phyloP scores from a whole-genome alignment of 2,113 vertebrate genomes.

The Eolophus roseicapilla region DNA sequence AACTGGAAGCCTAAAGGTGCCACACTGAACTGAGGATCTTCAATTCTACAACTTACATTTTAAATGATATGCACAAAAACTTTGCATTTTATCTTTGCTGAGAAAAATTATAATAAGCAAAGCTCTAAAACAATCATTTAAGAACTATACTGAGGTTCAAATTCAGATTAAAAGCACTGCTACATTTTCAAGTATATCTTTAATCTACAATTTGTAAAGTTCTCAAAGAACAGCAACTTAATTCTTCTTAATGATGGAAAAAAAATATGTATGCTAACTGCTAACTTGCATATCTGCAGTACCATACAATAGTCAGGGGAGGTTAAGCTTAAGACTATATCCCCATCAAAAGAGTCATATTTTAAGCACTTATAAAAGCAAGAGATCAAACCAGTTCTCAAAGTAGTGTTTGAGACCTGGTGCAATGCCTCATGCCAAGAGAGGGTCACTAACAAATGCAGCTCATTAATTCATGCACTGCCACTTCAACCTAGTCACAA shows the following conservation, averaged over 20 bases:
- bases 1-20: background rate
- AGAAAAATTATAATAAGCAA: background rate
- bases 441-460: background rate
- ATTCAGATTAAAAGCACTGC: background rate
- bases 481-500: background rate
- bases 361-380: background rate
- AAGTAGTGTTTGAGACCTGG: background rate
- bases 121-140: background rate
- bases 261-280: background rate
- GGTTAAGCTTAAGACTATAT: background rate
- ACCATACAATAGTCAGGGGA: background rate
- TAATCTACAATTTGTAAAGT: background rate
- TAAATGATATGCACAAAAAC: background rate
- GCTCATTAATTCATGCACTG: background rate
- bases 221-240: background rate
- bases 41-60: background rate
- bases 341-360: background rate
- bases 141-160: background rate
- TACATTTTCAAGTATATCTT: slow-evolving; percentile 9
- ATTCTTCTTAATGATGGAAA: background rate
- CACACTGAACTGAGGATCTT: background rate
- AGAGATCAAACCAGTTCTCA: background rate
- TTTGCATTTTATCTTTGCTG: background rate
- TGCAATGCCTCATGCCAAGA: background rate
- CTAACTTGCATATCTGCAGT: background rate